A percentile compares a stretch with the other conserved stretches of the same genome.
phyloP scores from a whole-genome alignment of 2,797 vertebrate genomes.

The Sus cebifrons region DNA sequence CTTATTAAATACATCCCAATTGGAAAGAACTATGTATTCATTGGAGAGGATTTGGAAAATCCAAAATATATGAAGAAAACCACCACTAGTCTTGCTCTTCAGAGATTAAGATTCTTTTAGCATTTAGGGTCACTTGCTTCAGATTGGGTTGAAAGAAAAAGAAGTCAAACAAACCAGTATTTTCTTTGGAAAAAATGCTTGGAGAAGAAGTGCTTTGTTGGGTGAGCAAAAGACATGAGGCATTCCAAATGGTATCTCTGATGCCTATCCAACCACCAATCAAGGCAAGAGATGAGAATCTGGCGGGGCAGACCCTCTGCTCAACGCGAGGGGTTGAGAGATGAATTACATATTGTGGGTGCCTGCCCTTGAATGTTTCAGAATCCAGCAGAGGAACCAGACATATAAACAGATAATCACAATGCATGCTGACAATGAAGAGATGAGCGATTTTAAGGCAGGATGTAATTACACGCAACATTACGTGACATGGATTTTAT shows the following conservation, averaged over 20 bases:
- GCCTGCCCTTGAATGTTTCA: background rate
- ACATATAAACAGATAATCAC: background rate
- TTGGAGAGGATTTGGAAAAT: slow-evolving; percentile 18
- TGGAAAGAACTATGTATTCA: background rate
- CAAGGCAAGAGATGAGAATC: background rate
- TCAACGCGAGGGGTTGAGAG: background rate
- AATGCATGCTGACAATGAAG: background rate
- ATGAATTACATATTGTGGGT: background rate
- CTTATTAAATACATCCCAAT: background rate
- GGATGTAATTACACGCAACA: slow-evolving; percentile 54
- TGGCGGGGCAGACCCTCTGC: too few species aligned
- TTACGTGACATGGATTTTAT: slow-evolving; percentile 65
- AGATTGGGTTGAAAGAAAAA: slow-evolving; percentile 35
- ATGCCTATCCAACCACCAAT: background rate
- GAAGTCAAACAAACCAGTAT: background rate
- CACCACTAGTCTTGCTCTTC: background rate
- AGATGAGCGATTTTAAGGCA: background rate
- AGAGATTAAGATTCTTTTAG: slow-evolving; percentile 36
- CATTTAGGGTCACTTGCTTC: slow-evolving; percentile 3
- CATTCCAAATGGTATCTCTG: background rate
- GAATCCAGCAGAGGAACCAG: background rate
- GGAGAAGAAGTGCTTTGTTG: background rate
- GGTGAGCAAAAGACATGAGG: background rate
- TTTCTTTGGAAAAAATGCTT: background rate
- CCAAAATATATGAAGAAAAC: background rate